Evolutionary conservation across 2,888 invertebrate species (phyloP).

Genomic region (Thysanoteuthis rhombus): DNA sequence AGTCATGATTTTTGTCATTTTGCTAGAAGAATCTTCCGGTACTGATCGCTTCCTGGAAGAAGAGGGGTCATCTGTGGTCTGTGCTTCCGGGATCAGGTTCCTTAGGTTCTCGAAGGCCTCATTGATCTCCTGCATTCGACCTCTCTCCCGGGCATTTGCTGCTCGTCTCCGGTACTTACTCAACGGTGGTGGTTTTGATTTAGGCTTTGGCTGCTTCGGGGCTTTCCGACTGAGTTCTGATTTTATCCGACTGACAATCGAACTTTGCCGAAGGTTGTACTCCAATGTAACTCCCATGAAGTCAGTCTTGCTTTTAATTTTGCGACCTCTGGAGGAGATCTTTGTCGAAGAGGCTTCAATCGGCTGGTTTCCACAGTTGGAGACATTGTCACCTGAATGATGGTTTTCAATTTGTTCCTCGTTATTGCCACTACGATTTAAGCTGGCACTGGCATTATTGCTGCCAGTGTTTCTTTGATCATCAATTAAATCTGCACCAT

Average conservation of each 20-base stretch:
- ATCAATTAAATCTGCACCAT: background rate
- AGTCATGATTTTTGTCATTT: constrained; percentile 87
- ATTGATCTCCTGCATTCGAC: constrained; percentile 90
- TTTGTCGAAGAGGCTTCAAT: background rate
- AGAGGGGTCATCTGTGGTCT: constrained; percentile 43
- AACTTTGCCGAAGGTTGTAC: constrained; percentile 77
- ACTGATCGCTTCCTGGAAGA: background rate
- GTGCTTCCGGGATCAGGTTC: constrained; percentile 77
- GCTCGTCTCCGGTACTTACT: constrained; percentile 91
- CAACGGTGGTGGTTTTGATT: constrained; percentile 74
- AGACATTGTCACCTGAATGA: background rate
- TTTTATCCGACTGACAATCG: constrained; percentile 73
- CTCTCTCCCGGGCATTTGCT: constrained; percentile 87
- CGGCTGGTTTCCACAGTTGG: background rate
- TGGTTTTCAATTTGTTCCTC: background rate
- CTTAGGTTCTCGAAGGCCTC: constrained; percentile 85
- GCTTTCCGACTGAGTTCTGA: constrained; percentile 66
- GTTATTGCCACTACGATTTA: background rate
- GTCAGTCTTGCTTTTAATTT: background rate
- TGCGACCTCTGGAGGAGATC: background rate
- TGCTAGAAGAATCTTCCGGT: constrained; percentile 72
- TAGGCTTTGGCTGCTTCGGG: constrained; percentile 67
- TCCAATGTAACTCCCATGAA: constrained; percentile 50
- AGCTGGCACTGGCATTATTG: background rate
- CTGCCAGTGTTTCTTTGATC: background rate